phyloP scores from a whole-genome alignment of 2,888 invertebrate genomes.

The Andrena trimmerana region DNA sequence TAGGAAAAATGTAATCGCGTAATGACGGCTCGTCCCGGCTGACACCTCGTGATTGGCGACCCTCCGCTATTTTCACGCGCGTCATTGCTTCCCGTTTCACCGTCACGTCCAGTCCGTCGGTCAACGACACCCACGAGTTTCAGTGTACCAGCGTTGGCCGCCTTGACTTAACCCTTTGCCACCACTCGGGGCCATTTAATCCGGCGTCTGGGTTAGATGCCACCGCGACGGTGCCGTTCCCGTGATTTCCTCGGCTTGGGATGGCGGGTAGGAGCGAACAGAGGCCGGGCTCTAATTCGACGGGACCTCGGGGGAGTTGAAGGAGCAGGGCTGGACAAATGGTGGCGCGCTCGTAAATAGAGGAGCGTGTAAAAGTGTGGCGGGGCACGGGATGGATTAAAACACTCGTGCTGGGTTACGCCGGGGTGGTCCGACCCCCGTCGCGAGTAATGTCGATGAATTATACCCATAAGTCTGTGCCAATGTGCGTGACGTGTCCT shows the following conservation, averaged over 20 bases:
- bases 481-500: slow-evolving; percentile 78
- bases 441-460: slow-evolving; percentile 71
- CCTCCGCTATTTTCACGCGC: slow-evolving; percentile 63
- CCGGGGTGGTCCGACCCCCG: slow-evolving; percentile 61
- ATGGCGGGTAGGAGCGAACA: slow-evolving; percentile 24
- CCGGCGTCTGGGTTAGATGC: no score
- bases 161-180: not conserved
- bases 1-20: slow-evolving; percentile 78
- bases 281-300: slow-evolving; percentile 36
- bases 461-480: slow-evolving; percentile 77
- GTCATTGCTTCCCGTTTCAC: slow-evolving; percentile 26
- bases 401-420: slow-evolving; percentile 62
- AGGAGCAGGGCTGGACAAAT: slow-evolving; percentile 32
- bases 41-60: slow-evolving; percentile 72
- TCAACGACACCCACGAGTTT: slow-evolving; percentile 36
- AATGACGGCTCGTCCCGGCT: slow-evolving; percentile 76
- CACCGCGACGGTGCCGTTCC: no score
- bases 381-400: slow-evolving; percentile 71
- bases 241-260: not conserved
- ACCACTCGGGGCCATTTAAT: not conserved
- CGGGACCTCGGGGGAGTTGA: slow-evolving; percentile 39
- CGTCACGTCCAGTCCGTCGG: slow-evolving; percentile 37
- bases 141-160: slow-evolving; percentile 4
- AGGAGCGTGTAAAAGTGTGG: slow-evolving; percentile 67
- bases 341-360: slow-evolving; percentile 50